These are phyloP conservation scores for Arizona elegans DNA, from an alignment of 2,113 vertebrate genomes.

Conservation along the genomic window DNA sequence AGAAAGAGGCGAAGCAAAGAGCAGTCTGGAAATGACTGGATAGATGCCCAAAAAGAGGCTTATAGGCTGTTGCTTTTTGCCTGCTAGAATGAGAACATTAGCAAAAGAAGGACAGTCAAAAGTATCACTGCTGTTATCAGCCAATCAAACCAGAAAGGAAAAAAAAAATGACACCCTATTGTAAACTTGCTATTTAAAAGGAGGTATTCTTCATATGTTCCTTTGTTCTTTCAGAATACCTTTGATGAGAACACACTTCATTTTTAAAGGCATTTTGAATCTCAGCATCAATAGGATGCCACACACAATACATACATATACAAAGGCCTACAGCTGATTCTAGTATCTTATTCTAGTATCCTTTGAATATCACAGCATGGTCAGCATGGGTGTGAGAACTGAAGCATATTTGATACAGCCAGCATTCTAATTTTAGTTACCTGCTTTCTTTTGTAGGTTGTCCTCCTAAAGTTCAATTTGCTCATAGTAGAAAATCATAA, in stretches of 20 bases:
- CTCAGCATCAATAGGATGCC: slow-evolving; percentile 41
- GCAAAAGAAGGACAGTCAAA: neutral
- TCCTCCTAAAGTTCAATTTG: neutral
- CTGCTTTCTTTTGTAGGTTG: neutral
- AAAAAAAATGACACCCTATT: neutral
- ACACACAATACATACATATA: neutral
- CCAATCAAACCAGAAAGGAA: neutral
- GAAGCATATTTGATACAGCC: neutral
- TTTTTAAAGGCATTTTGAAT: slow-evolving; percentile 39
- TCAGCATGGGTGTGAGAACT: neutral
- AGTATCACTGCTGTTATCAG: neutral
- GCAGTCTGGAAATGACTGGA: neutral
- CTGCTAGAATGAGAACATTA: neutral
- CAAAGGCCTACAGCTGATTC: neutral
- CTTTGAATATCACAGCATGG: neutral
- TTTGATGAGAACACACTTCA: neutral
- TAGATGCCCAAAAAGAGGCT: neutral
- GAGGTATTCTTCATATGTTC: neutral
- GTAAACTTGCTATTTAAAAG: neutral
- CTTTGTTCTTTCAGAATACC: neutral
- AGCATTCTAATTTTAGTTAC: neutral
- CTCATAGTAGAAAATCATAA: neutral
- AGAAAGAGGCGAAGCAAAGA: too few relatives aligned
- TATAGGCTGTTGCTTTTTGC: neutral
- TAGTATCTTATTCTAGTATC: neutral